Conservation (phyloP, 2,888 invertebrate genomes). For the Agrochola litura region DNA sequence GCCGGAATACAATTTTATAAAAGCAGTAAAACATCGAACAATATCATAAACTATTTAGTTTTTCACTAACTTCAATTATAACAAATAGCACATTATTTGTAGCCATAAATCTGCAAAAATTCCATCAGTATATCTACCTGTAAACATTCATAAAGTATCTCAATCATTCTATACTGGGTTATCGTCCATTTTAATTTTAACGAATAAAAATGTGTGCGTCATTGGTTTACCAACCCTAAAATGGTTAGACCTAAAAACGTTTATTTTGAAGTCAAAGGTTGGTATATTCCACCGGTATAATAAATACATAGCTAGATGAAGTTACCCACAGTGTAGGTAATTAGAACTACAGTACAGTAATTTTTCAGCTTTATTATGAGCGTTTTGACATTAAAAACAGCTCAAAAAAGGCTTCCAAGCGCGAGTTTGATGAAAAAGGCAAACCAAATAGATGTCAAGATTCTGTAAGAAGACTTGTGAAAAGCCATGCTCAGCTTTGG, state of each 20-base stretch:
- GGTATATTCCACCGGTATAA: background rate
- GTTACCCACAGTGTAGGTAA: conserved; percentile 20
- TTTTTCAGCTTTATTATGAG: background rate
- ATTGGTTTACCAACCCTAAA: conserved; percentile 13
- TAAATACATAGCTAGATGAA: background rate
- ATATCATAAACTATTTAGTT: background rate
- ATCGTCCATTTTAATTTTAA: conserved; percentile 8
- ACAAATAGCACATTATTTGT: conserved; percentile 3
- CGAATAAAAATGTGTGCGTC: conserved; percentile 14
- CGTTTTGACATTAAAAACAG: background rate
- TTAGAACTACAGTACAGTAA: background rate
- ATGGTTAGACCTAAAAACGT: conserved; percentile 10
- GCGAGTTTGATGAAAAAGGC: background rate
- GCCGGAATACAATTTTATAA: background rate
- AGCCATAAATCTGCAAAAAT: conserved; percentile 16
- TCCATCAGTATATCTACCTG: conserved; percentile 10
- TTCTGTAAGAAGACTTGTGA: background rate
- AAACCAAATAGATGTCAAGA: background rate
- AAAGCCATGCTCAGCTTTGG: background rate
- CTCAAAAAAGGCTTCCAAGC: background rate
- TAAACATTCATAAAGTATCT: conserved; percentile 27
- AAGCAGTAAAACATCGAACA: conserved; percentile 2
- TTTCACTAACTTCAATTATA: conserved; percentile 8
- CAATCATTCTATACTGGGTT: conserved; percentile 8
- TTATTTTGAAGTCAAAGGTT: conserved; percentile 33